Conservation (phyloP, 2,888 invertebrate genomes). For the Dryocosmus kuriphilus region DNA sequence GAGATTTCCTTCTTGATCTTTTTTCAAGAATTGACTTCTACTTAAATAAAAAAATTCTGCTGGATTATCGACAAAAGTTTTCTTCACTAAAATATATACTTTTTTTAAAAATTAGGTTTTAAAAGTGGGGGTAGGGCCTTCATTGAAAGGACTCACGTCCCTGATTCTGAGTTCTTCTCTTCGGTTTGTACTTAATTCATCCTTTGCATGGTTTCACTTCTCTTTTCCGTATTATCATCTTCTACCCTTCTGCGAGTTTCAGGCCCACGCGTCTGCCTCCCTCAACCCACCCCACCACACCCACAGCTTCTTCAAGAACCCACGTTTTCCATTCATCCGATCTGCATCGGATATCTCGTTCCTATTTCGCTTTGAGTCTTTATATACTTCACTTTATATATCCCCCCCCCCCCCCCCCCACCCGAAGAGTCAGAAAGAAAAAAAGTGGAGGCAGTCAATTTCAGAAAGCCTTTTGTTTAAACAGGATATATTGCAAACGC, state of each 20-base stretch:
- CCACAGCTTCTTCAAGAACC: neutral
- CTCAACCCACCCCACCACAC: neutral
- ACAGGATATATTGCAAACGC: too few species aligned
- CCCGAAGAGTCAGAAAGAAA: neutral
- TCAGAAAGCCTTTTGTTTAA: too few species aligned
- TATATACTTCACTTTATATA: conserved; percentile 57
- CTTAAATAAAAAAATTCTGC: too few species aligned
- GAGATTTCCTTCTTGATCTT: too few species aligned
- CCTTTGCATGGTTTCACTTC: neutral
- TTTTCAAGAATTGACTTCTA: too few species aligned
- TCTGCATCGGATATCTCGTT: conserved; percentile 70
- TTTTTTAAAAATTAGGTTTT: too few species aligned
- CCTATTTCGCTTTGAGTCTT: conserved; percentile 73
- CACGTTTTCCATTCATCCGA: conserved; percentile 51
- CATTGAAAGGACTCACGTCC: neutral
- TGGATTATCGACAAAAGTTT: too few species aligned
- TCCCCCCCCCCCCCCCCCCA: neutral
- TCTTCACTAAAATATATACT: too few species aligned
- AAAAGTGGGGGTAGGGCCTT: neutral
- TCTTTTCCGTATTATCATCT: neutral
- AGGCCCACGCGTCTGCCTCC: neutral
- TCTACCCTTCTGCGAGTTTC: neutral
- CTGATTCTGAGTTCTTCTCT: neutral
- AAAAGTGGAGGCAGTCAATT: too few species aligned
- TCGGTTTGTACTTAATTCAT: neutral